A percentile compares a stretch with the other conserved stretches of the same genome.
Conservation (phyloP, 2,888 invertebrate species). For the Heliothis peltigera region DNA sequence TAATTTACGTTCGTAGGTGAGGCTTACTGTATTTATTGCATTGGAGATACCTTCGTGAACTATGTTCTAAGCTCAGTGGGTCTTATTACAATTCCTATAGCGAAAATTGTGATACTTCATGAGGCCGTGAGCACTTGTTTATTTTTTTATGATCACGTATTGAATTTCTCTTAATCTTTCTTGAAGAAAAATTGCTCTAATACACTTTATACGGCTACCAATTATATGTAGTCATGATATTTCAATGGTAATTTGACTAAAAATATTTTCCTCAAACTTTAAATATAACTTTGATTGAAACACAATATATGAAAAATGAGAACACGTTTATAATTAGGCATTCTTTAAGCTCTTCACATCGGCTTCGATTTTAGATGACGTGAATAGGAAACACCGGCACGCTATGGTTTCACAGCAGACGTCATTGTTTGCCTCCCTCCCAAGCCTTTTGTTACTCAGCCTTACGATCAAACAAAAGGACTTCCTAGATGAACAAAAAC, state of each 20-base stretch:
- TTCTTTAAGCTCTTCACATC: constrained; percentile 49
- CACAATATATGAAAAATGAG: neutral
- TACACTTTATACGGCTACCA: too few species aligned
- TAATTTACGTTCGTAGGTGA: constrained; percentile 70
- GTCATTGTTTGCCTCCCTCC: constrained; percentile 82
- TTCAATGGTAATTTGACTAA: neutral
- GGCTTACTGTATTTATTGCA: constrained; percentile 36
- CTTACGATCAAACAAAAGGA: constrained; percentile 83
- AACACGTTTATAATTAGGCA: constrained; percentile 45
- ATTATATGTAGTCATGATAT: too few species aligned
- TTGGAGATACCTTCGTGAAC: neutral
- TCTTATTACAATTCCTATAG: too few species aligned
- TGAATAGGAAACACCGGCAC: constrained; percentile 72
- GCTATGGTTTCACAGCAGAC: constrained; percentile 81
- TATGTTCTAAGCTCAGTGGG: too few species aligned
- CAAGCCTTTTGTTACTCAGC: constrained; percentile 82
- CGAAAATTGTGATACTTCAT: too few species aligned
- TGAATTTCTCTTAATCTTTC: too few species aligned
- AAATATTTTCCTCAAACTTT: neutral
- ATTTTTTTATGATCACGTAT: too few species aligned
- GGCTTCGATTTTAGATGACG: constrained; percentile 75
- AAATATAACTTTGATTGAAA: neutral
- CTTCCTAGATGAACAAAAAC: constrained; percentile 81
- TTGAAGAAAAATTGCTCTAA: too few species aligned
- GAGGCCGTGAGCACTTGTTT: too few species aligned